Base-by-base conservation (phyloP, 2,888 invertebrate genomes). In the Drosophila limbata region DNA sequence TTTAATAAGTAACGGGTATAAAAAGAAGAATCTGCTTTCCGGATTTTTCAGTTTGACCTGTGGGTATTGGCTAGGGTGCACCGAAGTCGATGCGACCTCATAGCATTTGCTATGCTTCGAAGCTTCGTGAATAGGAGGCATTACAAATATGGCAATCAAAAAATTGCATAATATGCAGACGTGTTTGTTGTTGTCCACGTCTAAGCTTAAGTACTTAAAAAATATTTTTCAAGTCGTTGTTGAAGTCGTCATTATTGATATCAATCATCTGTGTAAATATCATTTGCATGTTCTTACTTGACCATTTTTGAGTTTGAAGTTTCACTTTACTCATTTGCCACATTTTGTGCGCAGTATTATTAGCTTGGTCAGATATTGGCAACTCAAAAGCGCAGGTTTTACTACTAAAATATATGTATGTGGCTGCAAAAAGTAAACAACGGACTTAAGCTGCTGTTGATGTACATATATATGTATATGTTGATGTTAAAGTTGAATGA, bases 131-230 rank as follows among this genome's bases (percentile, higher is more conserved):
- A 5, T 6, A 25, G 25, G 25, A 5, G 25, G 5, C 5, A 25
- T 25, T 25, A 25, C 25, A 25, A 25, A 25, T 6, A 25, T 25
- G 25, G 1, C 25, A 25, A 25, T 25, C 25, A 1, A 25, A 28
- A 28, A 28, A 28, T 28, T 28, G 28, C 25, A 6, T 6, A 25
- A 28, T 8, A 28, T 28, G 28, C 28, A 28, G 28, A 8, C 28
- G 28, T 28, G 8, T 28, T 57, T 47, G 55, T 31, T 44, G 39
- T 10, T 48, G 70, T 44, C 56, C 35, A 50, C 48, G 67, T 17
- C 44, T 44, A 21, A 39, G 75, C 63, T 39, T 45, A 63, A 79
- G 28, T 74, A 57, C 59, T 66, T 81, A 79, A 79, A 77, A 77
- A 69, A 64, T 53, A 60, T 65, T 74, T 81, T 79, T 79, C 5